Conservation (phyloP, 2,888 invertebrate genomes). For the Drosophila mimetica region DNA sequence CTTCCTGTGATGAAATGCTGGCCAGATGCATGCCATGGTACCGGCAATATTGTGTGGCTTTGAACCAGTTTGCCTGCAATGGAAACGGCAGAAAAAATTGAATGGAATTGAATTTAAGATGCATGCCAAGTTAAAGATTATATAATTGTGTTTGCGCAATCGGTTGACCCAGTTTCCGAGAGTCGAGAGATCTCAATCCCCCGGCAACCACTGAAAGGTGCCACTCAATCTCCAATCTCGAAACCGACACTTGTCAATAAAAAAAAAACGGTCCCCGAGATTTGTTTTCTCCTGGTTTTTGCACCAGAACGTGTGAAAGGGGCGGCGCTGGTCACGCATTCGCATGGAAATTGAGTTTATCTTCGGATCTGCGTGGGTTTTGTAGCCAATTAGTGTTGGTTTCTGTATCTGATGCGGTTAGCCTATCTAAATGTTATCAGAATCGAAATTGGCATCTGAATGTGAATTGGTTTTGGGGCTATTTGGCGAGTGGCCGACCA, state of each 20-base stretch:
- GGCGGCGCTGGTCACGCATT: constrained; percentile 17
- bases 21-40: constrained; percentile 97
- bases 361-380: constrained; percentile 20
- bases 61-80: constrained; percentile 95
- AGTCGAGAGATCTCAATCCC: constrained; percentile 2
- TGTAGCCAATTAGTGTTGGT: constrained; percentile 41
- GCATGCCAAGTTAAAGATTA: constrained; percentile 35
- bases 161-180: constrained; percentile 36
- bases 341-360: constrained; percentile 24
- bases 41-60: constrained; percentile 95
- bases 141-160: constrained; percentile 44
- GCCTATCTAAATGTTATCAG: constrained; percentile 31
- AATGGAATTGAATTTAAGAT: constrained; percentile 23
- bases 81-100: constrained; percentile 15
- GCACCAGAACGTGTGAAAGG: constrained; percentile 1
- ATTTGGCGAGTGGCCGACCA: constrained; percentile 48
- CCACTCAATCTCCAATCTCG: constrained; percentile 18
- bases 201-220: constrained; percentile 11
- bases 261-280: constrained; percentile 7
- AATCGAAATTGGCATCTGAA: constrained; percentile 42
- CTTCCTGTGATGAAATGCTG: constrained; percentile 94
- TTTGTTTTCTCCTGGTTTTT: constrained; percentile 19
- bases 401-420: constrained; percentile 34
- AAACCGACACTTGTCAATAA: constrained; percentile 32
- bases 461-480: constrained; percentile 30